Evolutionary conservation across 2,113 vertebrate genomes (phyloP).

Genomic region (Cavia aperea): DNA sequence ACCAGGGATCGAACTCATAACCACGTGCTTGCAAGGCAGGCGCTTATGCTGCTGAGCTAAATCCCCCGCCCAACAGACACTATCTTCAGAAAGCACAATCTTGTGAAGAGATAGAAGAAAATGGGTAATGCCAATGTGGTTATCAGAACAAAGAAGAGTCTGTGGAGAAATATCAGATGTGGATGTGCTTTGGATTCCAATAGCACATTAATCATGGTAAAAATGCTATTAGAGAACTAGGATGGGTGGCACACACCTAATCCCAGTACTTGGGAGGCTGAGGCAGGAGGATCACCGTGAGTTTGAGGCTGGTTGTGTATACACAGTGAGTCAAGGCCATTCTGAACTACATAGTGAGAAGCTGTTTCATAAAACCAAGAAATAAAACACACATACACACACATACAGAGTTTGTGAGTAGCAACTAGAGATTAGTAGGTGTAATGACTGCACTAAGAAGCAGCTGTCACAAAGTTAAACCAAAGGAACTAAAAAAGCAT

Average conservation of each 20-base stretch:
- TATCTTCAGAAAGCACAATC: background rate
- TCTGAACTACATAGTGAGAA: background rate
- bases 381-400: background rate
- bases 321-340: background rate
- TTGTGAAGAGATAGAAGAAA: conserved; percentile 15
- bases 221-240: background rate
- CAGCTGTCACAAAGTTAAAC: background rate
- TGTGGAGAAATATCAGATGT: background rate
- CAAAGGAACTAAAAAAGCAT: background rate
- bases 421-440: background rate
- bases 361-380: background rate
- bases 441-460: conserved; percentile 9
- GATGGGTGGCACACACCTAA: background rate
- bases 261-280: background rate
- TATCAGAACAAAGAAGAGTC: background rate
- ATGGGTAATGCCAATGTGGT: background rate
- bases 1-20: too few relatives aligned
- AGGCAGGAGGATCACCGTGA: background rate
- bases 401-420: too few relatives aligned
- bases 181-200: conserved; percentile 2
- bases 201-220: background rate
- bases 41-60: too few relatives aligned
- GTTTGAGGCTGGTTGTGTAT: background rate
- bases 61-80: background rate
- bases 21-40: too few relatives aligned